Conservation (phyloP, 2,113 vertebrate genomes). For the Catharus bicknelli region DNA sequence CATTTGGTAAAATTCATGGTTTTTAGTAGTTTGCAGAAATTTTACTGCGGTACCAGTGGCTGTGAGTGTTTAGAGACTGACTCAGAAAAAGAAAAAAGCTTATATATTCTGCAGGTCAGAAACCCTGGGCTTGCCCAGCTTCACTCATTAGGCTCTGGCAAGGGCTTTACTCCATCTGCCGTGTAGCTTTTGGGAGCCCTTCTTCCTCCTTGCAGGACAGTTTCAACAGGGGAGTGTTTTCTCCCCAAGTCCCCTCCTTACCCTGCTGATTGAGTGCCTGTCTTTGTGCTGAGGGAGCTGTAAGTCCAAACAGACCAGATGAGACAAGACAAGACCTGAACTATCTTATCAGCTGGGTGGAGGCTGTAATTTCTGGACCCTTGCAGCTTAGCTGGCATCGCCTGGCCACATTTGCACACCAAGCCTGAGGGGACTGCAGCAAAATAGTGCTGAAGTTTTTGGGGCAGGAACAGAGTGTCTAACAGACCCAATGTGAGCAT, state of each 20-base stretch:
- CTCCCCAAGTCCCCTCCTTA: not conserved
- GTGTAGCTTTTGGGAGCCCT: not conserved
- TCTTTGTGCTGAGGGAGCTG: not conserved
- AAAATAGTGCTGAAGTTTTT: not conserved
- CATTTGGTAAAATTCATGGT: not conserved
- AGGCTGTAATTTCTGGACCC: not conserved
- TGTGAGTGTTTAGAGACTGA: not conserved
- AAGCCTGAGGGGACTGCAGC: not conserved
- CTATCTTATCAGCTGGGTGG: no score
- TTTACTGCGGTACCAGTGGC: not conserved
- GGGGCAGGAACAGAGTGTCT: not conserved
- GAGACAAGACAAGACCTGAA: not conserved
- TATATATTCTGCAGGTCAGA: not conserved
- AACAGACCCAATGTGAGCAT: not conserved
- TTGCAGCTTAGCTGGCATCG: not conserved
- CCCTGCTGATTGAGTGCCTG: not conserved
- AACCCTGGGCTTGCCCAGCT: not conserved
- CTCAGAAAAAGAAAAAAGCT: not conserved
- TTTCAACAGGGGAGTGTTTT: not conserved
- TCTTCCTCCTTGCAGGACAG: not conserved
- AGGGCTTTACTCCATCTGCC: not conserved
- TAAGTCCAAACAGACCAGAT: not conserved
- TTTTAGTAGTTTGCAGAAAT: not conserved
- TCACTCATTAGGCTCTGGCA: not conserved
- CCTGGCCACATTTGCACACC: not conserved